phyloP scores from a whole-genome alignment of 1,140 invertebrate genomes.

The Drosophila nebulosa region DNA sequence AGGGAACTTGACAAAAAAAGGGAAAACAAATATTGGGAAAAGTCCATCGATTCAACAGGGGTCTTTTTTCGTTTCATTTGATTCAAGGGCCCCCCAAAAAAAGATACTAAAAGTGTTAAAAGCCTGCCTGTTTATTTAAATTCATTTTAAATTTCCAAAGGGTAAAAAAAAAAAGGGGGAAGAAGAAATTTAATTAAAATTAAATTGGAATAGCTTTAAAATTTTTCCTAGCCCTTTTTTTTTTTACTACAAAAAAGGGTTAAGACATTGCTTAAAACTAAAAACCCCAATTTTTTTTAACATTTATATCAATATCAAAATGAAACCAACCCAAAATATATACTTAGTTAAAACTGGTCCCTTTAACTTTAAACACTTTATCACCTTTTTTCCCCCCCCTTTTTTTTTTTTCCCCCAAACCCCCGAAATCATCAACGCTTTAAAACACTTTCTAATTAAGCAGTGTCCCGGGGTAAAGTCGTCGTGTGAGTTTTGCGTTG shows the following conservation, averaged over 20 bases:
- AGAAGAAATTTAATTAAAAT: too few species aligned
- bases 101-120: too few species aligned
- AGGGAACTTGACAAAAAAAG: slow-evolving; percentile 1
- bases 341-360: background rate
- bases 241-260: too few species aligned
- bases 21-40: background rate
- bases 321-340: background rate
- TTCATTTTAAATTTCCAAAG: too few species aligned
- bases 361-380: background rate
- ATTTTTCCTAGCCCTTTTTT: too few species aligned
- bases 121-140: too few species aligned
- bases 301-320: background rate
- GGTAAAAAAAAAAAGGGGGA: too few species aligned
- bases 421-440: background rate
- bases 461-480: background rate
- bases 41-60: background rate
- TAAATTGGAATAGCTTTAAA: too few species aligned
- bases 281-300: too few species aligned
- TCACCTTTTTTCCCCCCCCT: background rate
- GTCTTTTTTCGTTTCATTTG: background rate
- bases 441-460: background rate
- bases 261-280: too few species aligned
- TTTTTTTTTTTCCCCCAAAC: background rate
- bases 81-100: too few species aligned
- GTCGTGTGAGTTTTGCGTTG: background rate